Conservation (phyloP, 2,797 vertebrate species). For the Mormyrops boulengeri region DNA sequence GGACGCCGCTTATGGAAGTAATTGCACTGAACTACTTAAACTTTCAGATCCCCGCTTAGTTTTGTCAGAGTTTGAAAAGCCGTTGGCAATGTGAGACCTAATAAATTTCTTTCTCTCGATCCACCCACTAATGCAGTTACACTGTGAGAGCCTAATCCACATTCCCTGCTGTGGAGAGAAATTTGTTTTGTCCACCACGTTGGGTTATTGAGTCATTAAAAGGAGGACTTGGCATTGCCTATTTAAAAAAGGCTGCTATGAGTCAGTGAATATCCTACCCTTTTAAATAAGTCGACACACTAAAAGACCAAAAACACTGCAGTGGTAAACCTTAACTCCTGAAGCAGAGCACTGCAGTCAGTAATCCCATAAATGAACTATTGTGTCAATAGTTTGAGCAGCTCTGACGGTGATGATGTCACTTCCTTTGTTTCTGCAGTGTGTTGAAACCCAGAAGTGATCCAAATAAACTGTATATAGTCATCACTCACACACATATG, state of each 20-base stretch:
- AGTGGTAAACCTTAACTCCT: not conserved
- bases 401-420: not conserved
- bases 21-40: not conserved
- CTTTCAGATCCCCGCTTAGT: not conserved
- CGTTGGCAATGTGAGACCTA: not conserved
- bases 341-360: not conserved
- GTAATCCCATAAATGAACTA: not conserved
- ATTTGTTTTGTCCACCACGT: not conserved
- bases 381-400: not conserved
- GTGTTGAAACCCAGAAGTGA: not conserved
- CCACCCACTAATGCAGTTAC: not conserved
- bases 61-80: not conserved
- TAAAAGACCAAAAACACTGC: not conserved
- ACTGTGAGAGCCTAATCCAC: not conserved
- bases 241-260: constrained; percentile 1
- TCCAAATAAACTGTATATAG: not conserved
- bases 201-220: constrained; percentile 6
- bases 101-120: not conserved
- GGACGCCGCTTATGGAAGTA: not conserved
- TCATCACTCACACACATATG: not conserved
- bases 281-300: not conserved
- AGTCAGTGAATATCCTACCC: not conserved
- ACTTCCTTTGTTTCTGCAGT: not conserved
- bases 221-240: not conserved
- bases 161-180: not conserved